These are phyloP conservation scores for Kryptolebias ocellatus DNA, from an alignment of 2,797 vertebrate species.

Conservation along the genomic window DNA sequence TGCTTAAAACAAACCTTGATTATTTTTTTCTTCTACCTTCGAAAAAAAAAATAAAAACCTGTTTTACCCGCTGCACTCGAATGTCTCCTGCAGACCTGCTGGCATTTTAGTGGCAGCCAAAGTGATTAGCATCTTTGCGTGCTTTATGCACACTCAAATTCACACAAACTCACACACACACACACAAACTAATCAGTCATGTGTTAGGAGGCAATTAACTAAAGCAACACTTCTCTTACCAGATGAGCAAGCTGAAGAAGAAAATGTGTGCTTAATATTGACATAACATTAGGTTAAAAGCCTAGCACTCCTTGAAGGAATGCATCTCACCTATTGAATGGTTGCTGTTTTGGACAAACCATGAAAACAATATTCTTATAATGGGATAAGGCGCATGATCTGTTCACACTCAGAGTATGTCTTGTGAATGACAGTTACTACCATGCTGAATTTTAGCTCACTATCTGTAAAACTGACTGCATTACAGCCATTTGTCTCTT, in stretches of 20 bases:
- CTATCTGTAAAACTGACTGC: too few species aligned
- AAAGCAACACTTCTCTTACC: conserved; percentile 38
- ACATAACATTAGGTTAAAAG: conserved; percentile 10
- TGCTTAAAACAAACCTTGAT: not conserved
- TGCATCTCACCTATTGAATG: too few species aligned
- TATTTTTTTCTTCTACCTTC: not conserved
- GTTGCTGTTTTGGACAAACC: too few species aligned
- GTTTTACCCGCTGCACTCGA: conserved; percentile 69
- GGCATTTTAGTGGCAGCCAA: conserved; percentile 45
- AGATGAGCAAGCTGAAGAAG: conserved; percentile 24
- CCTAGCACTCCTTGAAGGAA: too few species aligned
- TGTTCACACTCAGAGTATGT: too few species aligned
- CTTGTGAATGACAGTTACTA: too few species aligned
- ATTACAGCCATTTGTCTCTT: too few species aligned
- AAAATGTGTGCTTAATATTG: conserved; percentile 34
- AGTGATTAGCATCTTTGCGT: conserved; percentile 69
- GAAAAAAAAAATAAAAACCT: conserved; percentile 1
- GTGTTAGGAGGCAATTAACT: conserved; percentile 70
- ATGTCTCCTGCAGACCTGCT: conserved; percentile 67
- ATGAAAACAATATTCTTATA: too few species aligned
- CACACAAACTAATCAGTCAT: conserved; percentile 68
- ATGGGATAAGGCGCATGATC: too few species aligned
- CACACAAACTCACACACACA: conserved; percentile 3
- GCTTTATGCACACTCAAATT: conserved; percentile 1
- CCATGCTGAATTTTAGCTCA: too few species aligned